These are phyloP conservation scores for Mactromeris polynyma DNA, from an alignment of 2,888 invertebrate species.

Conservation along the genomic window DNA sequence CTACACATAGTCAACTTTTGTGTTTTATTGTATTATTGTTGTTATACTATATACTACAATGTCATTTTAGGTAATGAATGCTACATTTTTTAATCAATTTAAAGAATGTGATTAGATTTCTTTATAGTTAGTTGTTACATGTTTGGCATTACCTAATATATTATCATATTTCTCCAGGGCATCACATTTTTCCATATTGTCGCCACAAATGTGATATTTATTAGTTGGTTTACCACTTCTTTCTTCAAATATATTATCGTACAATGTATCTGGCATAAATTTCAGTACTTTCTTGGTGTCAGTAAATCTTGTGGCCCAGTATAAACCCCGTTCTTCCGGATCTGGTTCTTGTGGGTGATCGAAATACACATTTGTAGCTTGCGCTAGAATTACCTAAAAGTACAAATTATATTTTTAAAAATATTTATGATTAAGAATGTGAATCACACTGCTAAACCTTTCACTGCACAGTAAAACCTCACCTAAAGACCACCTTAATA, in stretches of 20 bases:
- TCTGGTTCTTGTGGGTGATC: constrained; percentile 85
- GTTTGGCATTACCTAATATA: constrained; percentile 79
- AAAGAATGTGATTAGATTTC: too few species aligned
- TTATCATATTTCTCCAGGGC: constrained; percentile 78
- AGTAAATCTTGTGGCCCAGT: constrained; percentile 85
- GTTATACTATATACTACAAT: too few species aligned
- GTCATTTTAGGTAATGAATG: too few species aligned
- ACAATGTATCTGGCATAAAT: constrained; percentile 80
- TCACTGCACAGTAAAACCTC: too few species aligned
- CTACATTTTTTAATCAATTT: too few species aligned
- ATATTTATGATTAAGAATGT: too few species aligned
- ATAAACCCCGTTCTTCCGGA: constrained; percentile 83
- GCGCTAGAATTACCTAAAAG: constrained; percentile 82
- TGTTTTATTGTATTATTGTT: too few species aligned
- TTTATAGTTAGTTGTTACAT: too few species aligned
- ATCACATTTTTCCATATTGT: constrained; percentile 72
- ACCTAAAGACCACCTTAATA: too few species aligned
- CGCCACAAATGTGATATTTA: constrained; percentile 72
- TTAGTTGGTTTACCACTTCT: constrained; percentile 77
- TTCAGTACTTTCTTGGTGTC: constrained; percentile 80
- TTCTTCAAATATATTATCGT: constrained; percentile 74
- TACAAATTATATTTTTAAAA: too few species aligned
- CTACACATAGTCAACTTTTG: too few species aligned
- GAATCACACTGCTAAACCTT: too few species aligned
- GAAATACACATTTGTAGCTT: constrained; percentile 82